Evolutionary conservation across 2,797 vertebrate species (phyloP).

Genomic region (Podarcis lilfordi): DNA sequence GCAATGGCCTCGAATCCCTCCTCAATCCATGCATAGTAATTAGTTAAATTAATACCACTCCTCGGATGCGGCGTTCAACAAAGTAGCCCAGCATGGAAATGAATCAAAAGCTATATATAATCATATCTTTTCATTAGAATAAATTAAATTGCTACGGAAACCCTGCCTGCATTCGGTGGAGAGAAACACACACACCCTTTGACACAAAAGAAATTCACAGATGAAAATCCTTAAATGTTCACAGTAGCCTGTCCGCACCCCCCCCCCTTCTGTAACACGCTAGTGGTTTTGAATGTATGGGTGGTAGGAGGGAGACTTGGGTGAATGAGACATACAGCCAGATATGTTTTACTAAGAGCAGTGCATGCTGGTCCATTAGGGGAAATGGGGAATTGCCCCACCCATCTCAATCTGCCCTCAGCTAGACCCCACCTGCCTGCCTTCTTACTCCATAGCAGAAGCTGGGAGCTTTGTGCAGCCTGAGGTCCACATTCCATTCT

Average conservation of each 20-base stretch:
- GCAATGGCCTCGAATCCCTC: constrained; percentile 16
- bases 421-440: too few species aligned
- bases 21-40: constrained; percentile 21
- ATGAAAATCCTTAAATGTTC: background rate
- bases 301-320: background rate
- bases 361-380: background rate
- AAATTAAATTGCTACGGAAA: constrained; percentile 38
- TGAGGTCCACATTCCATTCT: too few species aligned
- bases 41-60: constrained; percentile 45
- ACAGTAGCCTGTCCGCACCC: background rate
- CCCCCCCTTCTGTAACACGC: background rate
- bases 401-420: too few species aligned
- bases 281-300: background rate
- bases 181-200: background rate
- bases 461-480: too few species aligned
- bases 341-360: constrained; percentile 30
- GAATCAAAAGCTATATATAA: constrained; percentile 27
- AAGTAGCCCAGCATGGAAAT: constrained; percentile 28
- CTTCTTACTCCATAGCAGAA: too few species aligned
- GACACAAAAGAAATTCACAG: constrained; percentile 10
- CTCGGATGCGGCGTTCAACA: constrained; percentile 31
- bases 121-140: constrained; percentile 42
- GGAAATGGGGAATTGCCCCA: too few species aligned
- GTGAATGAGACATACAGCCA: background rate
- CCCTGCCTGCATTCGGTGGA: background rate